Evolutionary conservation across 2,888 invertebrate genomes (phyloP), one percentile per base, ranked within the genome.

Genomic region (Pegoplata infirma): DNA sequence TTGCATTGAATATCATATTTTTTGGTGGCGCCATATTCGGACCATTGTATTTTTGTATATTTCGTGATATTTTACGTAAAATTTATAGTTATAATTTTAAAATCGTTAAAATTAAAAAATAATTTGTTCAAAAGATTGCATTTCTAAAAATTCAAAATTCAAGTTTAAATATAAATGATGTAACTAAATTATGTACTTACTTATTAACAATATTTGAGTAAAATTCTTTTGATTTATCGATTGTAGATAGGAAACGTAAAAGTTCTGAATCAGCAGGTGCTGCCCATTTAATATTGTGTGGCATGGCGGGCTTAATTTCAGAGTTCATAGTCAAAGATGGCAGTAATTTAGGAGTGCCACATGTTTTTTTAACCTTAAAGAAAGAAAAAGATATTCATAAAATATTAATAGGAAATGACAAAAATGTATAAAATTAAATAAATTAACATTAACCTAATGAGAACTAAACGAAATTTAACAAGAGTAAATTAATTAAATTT

Each of bases 151-250:
- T n/a, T n/a, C 58, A 63, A 40, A 5, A 44, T 1, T 12, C 21
- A 8, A 40, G 28, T 32, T 25, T 56, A 28, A 19, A n/a, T n/a
- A 5, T 14, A 40, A 17, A 25, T 5, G 25, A 25, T 5, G 6
- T 25, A 5, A 3, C 6, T 12, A 40, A 40, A 40, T 5, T n/a
- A 0, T 14, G 0, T 63, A 88, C 89, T 89, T 83, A 90, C 84
- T 93, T 92, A 89, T 96, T 95, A 3, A 97, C 95, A 46, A 97
- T 91, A 83, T 93, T 93, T 32, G 94, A 92, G 90, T 96, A 98
- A 88, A 97, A 95, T 84, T 95, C 94, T 88, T 94, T 94, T 75
- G 94, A 95, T 85, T 92, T 91, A 19, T 92, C 92, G 63, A 94
- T 91, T 12, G 92, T 92, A 6, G 92, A 92, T 8, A 94, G 90